These are phyloP conservation scores for Scarus forsteni DNA, from an alignment of 2,797 vertebrate genomes.

Conservation along the genomic window DNA sequence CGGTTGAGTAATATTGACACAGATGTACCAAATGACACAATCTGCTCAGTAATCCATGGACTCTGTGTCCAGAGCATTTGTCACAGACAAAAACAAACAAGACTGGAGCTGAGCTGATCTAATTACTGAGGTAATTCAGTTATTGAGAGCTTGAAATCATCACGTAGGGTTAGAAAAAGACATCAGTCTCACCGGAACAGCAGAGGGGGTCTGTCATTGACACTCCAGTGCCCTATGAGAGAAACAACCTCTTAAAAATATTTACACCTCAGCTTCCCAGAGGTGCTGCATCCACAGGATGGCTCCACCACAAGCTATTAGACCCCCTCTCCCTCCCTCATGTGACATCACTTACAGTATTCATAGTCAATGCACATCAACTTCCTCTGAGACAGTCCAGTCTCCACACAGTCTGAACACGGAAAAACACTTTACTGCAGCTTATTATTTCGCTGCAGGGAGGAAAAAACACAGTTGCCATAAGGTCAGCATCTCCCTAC, in stretches of 20 bases:
- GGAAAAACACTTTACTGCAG: constrained; percentile 59
- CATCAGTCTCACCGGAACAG: background rate
- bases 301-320: constrained; percentile 57
- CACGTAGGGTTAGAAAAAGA: background rate
- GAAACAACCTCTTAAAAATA: constrained; percentile 16
- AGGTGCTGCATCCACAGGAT: constrained; percentile 12
- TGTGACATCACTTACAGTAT: constrained; percentile 62
- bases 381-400: constrained; percentile 33
- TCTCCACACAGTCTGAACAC: constrained; percentile 33
- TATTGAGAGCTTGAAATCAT: constrained; percentile 5
- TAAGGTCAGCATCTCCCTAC: constrained; percentile 24
- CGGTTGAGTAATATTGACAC: constrained; percentile 56
- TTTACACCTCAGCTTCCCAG: constrained; percentile 34
- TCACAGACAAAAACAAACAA: constrained; percentile 7
- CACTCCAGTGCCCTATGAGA: background rate
- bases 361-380: constrained; percentile 54
- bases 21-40: constrained; percentile 37
- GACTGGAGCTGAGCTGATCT: constrained; percentile 12
- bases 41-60: constrained; percentile 35
- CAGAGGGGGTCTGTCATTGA: constrained; percentile 8
- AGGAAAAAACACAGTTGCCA: background rate
- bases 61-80: constrained; percentile 22
- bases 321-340: constrained; percentile 21
- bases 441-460: constrained; percentile 13
- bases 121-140: constrained; percentile 3